Evolutionary conservation across 1,140 invertebrate species (phyloP).

Genomic region (Cyclina sinensis): DNA sequence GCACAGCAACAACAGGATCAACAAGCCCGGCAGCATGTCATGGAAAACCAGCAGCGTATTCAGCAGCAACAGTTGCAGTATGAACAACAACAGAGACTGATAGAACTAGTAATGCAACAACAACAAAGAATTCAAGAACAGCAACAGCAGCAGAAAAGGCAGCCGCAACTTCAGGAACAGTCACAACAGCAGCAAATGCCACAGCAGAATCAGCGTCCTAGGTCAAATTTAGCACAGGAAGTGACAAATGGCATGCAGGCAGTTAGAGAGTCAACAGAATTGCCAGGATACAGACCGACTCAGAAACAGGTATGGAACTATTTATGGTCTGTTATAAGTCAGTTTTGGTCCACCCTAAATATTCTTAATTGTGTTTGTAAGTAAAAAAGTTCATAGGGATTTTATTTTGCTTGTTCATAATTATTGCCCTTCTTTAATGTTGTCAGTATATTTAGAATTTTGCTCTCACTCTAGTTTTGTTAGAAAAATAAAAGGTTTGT

Average conservation of each 20-base stretch:
- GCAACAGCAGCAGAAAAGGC: slow-evolving; percentile 50
- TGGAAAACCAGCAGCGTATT: slow-evolving; percentile 57
- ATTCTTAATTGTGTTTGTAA: too few relatives aligned
- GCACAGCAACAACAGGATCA: slow-evolving; percentile 54
- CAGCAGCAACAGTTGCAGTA: slow-evolving; percentile 57
- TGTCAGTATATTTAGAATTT: too few relatives aligned
- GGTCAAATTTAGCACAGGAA: slow-evolving; percentile 11
- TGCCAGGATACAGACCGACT: slow-evolving; percentile 44
- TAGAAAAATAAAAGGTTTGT: too few relatives aligned
- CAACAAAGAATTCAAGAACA: slow-evolving; percentile 45
- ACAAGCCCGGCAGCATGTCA: slow-evolving; percentile 53
- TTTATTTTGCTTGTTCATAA: too few relatives aligned
- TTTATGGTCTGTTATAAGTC: too few relatives aligned
- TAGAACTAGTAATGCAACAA: slow-evolving; percentile 26
- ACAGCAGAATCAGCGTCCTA: slow-evolving; percentile 21
- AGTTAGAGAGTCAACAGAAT: slow-evolving; percentile 50
- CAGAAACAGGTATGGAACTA: slow-evolving; percentile 58
- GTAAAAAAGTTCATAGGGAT: too few relatives aligned
- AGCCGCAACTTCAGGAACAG: background rate
- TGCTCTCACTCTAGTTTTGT: too few relatives aligned
- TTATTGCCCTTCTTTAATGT: too few relatives aligned
- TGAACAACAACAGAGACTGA: slow-evolving; percentile 53
- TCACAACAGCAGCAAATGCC: background rate
- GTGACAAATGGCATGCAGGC: slow-evolving; percentile 1
- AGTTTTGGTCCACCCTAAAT: too few relatives aligned